A percentile compares a stretch with the other conserved stretches of the same genome.
These are phyloP conservation scores for Agelas oroides DNA, from an alignment of 37 sponge, comb jelly and placozoan genomes.

Conservation along the genomic window DNA sequence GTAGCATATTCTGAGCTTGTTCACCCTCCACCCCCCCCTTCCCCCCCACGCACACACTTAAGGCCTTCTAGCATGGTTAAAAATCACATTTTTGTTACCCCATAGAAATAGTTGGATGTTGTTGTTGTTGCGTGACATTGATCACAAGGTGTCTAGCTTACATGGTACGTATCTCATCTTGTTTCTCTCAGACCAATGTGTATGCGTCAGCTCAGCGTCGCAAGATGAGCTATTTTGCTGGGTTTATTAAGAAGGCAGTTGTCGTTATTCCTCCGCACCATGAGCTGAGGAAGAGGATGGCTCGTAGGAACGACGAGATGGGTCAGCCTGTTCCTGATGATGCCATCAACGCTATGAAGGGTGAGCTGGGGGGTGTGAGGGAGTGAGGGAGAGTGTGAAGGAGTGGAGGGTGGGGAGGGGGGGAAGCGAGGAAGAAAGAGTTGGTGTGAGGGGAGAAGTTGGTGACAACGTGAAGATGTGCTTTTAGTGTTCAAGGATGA, in stretches of 20 bases:
- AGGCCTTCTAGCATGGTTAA: too few species aligned
- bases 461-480: not conserved
- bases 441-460: not conserved
- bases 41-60: too few species aligned
- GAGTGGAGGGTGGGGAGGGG: too few species aligned
- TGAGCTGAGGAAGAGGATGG: slow-evolving; percentile 70
- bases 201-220: slow-evolving; percentile 72
- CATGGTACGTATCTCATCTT: too few species aligned
- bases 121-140: too few species aligned
- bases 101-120: too few species aligned
- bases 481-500: not conserved
- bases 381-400: not conserved
- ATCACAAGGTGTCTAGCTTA: too few species aligned
- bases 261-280: slow-evolving; percentile 76
- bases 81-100: too few species aligned
- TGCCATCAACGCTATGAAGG: slow-evolving; percentile 84
- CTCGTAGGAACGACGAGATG: slow-evolving; percentile 53
- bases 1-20: too few species aligned
- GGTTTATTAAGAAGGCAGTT: slow-evolving; percentile 77
- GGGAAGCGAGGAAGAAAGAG: not conserved
- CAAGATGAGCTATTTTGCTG: slow-evolving; percentile 81
- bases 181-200: slow-evolving; percentile 91
- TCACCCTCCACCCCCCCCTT: too few species aligned
- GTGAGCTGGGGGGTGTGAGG: slow-evolving; percentile 18
- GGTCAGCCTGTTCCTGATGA: slow-evolving; percentile 65